Percentiles rank a stretch among this genome's conserved stretches.
These are phyloP conservation scores for Tribolium castaneum DNA, from an alignment of 1,140 invertebrate species.

Conservation along the genomic window DNA sequence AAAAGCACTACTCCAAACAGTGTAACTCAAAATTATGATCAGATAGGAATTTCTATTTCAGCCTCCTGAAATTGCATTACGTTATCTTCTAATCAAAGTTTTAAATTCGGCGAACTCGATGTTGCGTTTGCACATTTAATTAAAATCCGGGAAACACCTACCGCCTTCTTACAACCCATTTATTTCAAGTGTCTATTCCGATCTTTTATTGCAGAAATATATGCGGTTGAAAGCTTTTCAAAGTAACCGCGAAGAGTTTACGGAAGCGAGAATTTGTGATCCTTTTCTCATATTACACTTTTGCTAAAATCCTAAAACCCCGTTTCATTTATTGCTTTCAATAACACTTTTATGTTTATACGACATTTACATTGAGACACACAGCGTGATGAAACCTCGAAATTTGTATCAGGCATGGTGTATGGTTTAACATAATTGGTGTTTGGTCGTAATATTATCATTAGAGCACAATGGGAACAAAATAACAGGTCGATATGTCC, in stretches of 20 bases:
- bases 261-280: neutral
- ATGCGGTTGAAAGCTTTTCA: neutral
- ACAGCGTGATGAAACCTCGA: no score
- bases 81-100: neutral
- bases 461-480: neutral
- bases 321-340: neutral
- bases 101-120: neutral
- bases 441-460: neutral
- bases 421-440: no score
- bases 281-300: neutral
- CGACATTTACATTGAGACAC: no score
- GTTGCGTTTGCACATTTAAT: neutral
- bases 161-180: neutral
- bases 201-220: neutral
- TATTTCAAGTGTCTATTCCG: neutral
- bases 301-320: constrained; percentile 8
- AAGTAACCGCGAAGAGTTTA: constrained; percentile 4
- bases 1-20: neutral
- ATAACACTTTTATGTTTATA: neutral
- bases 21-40: neutral
- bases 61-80: no score
- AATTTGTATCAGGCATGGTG: no score
- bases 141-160: neutral
- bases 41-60: neutral
- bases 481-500: no score